These are phyloP conservation scores for Drosophila melanosoma DNA, from an alignment of 2,888 invertebrate species.

Conservation along the genomic window DNA sequence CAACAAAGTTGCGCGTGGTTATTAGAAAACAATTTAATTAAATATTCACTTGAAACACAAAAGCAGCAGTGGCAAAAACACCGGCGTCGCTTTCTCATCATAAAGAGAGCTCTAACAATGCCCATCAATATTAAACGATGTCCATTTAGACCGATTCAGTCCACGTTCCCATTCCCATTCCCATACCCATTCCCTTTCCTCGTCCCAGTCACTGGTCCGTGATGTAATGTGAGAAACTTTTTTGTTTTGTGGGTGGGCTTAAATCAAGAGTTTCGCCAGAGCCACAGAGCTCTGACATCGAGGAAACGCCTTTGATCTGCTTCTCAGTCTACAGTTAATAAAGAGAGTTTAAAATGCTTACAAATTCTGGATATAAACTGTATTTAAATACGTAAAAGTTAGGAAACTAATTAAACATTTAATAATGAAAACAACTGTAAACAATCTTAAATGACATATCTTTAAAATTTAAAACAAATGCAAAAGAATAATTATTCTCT, in stretches of 20 bases:
- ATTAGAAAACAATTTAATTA: conserved; percentile 85
- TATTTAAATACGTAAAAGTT: not conserved
- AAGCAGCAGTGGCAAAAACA: conserved; percentile 36
- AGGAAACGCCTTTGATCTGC: conserved; percentile 66
- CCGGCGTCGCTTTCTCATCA: conserved; percentile 65
- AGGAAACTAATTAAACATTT: not conserved
- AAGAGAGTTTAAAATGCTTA: not conserved
- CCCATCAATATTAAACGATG: conserved; percentile 79
- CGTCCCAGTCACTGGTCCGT: conserved; percentile 53
- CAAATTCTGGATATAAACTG: not conserved
- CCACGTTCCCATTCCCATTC: conserved; percentile 34
- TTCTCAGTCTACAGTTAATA: conserved; percentile 10
- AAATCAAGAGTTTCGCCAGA: conserved; percentile 30
- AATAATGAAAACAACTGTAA: not conserved
- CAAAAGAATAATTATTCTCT: not conserved
- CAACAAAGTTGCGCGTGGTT: conserved; percentile 75
- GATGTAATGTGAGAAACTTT: conserved; percentile 78
- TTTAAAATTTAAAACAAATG: not conserved
- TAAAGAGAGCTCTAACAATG: conserved; percentile 66
- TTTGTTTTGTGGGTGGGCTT: conserved; percentile 26
- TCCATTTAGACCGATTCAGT: conserved; percentile 67
- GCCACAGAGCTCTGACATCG: conserved; percentile 8
- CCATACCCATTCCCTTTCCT: conserved; percentile 35
- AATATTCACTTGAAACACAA: conserved; percentile 82
- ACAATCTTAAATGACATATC: not conserved